Conservation (phyloP, 2,113 vertebrate genomes). For the Kobus ellipsiprymnus region DNA sequence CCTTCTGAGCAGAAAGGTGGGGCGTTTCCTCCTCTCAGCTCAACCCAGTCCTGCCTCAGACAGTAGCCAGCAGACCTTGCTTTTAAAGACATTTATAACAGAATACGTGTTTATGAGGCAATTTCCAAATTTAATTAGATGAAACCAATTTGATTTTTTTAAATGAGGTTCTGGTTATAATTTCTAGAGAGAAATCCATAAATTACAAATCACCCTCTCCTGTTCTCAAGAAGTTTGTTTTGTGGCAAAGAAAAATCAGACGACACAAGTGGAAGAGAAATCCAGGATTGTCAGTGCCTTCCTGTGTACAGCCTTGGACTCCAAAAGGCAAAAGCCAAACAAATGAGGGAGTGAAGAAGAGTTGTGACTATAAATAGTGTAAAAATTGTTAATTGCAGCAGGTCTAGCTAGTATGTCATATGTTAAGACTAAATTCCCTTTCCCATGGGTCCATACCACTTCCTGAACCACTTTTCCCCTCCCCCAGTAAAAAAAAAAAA, state of each 20-base stretch:
- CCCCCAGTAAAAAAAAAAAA: neutral
- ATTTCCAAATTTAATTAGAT: constrained; percentile 67
- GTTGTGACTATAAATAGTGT: neutral
- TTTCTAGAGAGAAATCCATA: constrained; percentile 49
- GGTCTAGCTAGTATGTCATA: neutral
- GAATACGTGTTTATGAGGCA: constrained; percentile 48
- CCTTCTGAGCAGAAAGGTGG: neutral
- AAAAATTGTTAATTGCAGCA: neutral
- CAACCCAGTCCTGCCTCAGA: neutral
- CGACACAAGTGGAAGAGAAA: neutral
- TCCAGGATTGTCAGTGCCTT: neutral
- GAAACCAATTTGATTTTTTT: constrained; percentile 62
- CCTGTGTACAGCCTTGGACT: neutral
- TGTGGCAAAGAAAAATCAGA: constrained; percentile 22
- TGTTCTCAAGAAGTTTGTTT: constrained; percentile 4
- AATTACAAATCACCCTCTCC: constrained; percentile 43
- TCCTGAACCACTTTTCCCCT: neutral
- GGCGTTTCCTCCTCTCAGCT: neutral
- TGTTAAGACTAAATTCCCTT: neutral
- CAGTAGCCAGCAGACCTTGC: neutral
- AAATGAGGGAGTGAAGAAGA: too few relatives aligned
- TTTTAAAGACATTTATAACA: constrained; percentile 26
- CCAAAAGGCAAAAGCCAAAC: neutral
- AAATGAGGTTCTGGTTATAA: constrained; percentile 54
- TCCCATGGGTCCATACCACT: neutral